A percentile compares a stretch with the other conserved stretches of the same genome.
Evolutionary conservation across 2,888 invertebrate genomes (phyloP).

Genomic region (Epinotia ramella): DNA sequence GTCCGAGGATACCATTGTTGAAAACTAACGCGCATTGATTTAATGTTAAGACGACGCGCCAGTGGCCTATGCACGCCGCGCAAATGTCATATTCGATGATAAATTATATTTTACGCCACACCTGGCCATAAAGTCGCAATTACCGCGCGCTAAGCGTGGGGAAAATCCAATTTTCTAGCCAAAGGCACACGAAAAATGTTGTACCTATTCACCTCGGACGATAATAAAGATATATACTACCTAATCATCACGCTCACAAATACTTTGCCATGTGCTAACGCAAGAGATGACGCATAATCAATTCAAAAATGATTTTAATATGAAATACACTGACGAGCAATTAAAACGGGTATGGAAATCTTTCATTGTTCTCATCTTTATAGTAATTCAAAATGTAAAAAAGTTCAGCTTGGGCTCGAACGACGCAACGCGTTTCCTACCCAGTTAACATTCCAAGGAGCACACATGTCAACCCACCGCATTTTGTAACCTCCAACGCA

Average conservation of each 20-base stretch:
- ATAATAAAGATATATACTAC: too few species aligned
- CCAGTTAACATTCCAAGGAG: background rate
- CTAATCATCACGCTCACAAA: too few species aligned
- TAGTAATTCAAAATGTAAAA: too few species aligned
- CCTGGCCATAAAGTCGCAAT: background rate
- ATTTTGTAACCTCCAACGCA: slow-evolving; percentile 22
- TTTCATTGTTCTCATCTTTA: too few species aligned
- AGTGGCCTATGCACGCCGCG: slow-evolving; percentile 8
- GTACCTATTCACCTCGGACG: too few species aligned
- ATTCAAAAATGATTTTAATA: too few species aligned
- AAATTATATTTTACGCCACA: background rate
- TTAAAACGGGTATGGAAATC: too few species aligned
- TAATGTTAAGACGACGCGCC: slow-evolving; percentile 55
- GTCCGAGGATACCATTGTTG: slow-evolving; percentile 70
- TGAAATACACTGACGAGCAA: background rate
- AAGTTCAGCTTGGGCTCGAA: background rate
- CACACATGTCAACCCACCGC: slow-evolving; percentile 11
- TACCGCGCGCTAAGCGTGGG: too few species aligned
- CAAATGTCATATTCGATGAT: slow-evolving; percentile 6
- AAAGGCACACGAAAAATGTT: too few species aligned
- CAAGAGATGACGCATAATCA: too few species aligned
- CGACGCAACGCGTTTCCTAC: background rate
- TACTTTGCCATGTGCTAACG: too few species aligned
- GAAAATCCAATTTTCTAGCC: too few species aligned
- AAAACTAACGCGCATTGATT: slow-evolving; percentile 71